These are phyloP conservation scores for Cetonia aurata DNA, from an alignment of 2,888 invertebrate species.

Conservation along the genomic window DNA sequence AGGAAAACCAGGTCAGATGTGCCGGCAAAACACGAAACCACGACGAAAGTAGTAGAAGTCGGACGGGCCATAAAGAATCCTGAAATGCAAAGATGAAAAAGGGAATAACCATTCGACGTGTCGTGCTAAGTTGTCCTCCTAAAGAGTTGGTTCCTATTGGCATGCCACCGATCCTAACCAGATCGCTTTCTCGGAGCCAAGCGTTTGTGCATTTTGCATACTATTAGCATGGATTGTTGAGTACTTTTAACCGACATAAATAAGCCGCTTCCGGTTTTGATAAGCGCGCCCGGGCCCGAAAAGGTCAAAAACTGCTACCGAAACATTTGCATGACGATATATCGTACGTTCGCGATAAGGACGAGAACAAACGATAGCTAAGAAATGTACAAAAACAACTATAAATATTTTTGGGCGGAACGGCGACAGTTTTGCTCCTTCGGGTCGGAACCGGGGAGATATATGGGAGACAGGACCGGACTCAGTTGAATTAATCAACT, in stretches of 20 bases:
- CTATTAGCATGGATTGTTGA: slow-evolving; percentile 39
- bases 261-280: slow-evolving; percentile 43
- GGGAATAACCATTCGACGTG: too few species aligned
- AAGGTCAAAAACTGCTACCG: slow-evolving; percentile 45
- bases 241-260: slow-evolving; percentile 42
- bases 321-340: slow-evolving; percentile 42
- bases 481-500: slow-evolving; percentile 39
- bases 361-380: slow-evolving; percentile 40
- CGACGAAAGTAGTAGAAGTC: too few species aligned
- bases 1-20: slow-evolving; percentile 20
- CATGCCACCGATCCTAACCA: slow-evolving; percentile 6
- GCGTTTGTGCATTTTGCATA: slow-evolving; percentile 39
- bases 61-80: too few species aligned
- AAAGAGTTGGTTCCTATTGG: neutral
- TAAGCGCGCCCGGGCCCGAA: slow-evolving; percentile 30
- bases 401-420: slow-evolving; percentile 45
- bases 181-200: neutral
- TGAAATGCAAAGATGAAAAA: too few species aligned
- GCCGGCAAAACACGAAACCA: slow-evolving; percentile 18
- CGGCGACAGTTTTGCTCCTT: slow-evolving; percentile 29
- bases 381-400: slow-evolving; percentile 43
- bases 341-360: slow-evolving; percentile 32
- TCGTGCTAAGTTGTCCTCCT: neutral
- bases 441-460: slow-evolving; percentile 28
- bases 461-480: slow-evolving; percentile 38